A percentile compares a stretch with the other conserved stretches of the same genome.
Evolutionary conservation across 2,888 invertebrate genomes (phyloP).

Genomic region (Coelinius sp.): DNA sequence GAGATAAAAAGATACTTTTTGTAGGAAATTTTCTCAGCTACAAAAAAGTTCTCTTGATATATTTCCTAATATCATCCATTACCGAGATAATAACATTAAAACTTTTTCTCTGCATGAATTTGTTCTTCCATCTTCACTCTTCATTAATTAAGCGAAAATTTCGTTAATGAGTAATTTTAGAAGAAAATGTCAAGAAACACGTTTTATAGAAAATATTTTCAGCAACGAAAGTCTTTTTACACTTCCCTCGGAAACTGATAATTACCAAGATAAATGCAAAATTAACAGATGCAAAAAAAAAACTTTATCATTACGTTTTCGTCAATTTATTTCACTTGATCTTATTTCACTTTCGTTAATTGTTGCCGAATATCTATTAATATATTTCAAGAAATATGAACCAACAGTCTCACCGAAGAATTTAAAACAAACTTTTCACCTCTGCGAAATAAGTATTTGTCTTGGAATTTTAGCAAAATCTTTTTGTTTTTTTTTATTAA

Average conservation of each 20-base stretch:
- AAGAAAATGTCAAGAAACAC: no score
- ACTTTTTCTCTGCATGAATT: no score
- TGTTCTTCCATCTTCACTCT: no score
- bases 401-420: background rate
- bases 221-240: no score
- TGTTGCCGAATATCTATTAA: background rate
- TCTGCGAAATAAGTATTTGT: background rate
- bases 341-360: background rate
- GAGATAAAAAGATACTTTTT: no score
- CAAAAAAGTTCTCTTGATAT: no score
- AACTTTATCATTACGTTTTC: background rate
- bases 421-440: background rate
- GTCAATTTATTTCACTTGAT: background rate
- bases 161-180: no score
- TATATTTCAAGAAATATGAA: background rate
- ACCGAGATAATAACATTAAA: no score
- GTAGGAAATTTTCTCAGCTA: no score
- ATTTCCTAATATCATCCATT: no score
- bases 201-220: no score
- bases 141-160: no score
- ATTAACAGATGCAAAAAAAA: background rate
- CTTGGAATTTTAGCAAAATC: background rate
- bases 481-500: background rate
- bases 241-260: background rate
- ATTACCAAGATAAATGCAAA: background rate